Evolutionary conservation across 2,113 vertebrate genomes (phyloP).

Genomic region (Bubo bubo): DNA sequence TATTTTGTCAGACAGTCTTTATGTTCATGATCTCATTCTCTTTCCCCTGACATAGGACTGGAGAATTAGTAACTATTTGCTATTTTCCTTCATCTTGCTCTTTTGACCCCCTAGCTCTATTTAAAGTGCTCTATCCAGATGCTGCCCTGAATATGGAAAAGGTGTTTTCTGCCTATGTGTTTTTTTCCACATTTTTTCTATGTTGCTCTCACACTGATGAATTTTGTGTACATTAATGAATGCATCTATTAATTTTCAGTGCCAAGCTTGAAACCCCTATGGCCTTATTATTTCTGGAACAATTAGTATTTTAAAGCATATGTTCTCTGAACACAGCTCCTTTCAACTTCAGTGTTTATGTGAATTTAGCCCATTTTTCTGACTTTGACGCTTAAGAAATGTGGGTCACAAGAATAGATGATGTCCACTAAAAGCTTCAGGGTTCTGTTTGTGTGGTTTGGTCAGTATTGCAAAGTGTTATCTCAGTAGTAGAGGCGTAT

Average conservation of each 20-base stretch:
- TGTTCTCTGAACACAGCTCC: not conserved
- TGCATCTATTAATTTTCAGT: not conserved
- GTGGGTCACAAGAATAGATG: not conserved
- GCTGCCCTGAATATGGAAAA: not conserved
- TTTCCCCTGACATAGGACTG: not conserved
- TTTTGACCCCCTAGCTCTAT: not conserved
- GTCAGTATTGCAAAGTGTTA: not conserved
- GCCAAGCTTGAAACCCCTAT: not conserved
- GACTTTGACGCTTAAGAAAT: not conserved
- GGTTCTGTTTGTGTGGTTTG: not conserved
- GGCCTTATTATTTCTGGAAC: slow-evolving; percentile 22
- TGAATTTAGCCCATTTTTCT: not conserved
- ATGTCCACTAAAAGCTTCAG: not conserved
- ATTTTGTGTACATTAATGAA: not conserved
- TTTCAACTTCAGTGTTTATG: not conserved
- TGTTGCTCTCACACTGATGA: not conserved
- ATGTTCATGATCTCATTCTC: not conserved
- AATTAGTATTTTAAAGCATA: not conserved
- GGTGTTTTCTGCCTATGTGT: not conserved
- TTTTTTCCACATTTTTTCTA: not conserved
- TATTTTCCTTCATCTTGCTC: not conserved
- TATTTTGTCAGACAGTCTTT: not conserved
- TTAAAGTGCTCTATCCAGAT: not conserved
- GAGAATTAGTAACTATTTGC: not conserved
- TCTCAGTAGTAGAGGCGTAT: not conserved